These are phyloP conservation scores for Microcaecilia unicolor DNA, from an alignment of 2,797 vertebrate genomes.

Conservation along the genomic window DNA sequence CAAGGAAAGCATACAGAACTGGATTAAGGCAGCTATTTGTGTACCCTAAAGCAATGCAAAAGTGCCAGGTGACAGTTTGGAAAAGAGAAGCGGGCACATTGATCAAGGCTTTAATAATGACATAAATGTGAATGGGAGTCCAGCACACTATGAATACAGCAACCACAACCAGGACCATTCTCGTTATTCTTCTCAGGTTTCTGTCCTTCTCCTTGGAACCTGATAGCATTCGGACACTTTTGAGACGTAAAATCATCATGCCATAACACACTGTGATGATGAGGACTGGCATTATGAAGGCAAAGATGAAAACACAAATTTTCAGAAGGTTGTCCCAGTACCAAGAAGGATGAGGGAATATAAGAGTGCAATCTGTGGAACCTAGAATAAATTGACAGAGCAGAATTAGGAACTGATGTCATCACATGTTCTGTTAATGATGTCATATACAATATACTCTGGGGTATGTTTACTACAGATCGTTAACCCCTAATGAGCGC, in stretches of 20 bases:
- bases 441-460: too few relatives aligned
- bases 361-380: conserved; percentile 80
- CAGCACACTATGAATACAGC: conserved; percentile 96
- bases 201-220: conserved; percentile 97
- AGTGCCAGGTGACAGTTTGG: conserved; percentile 94
- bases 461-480: too few relatives aligned
- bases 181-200: conserved; percentile 89
- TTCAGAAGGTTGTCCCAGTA: conserved; percentile 97
- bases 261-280: conserved; percentile 96
- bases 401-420: too few relatives aligned
- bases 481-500: too few relatives aligned
- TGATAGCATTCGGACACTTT: conserved; percentile 93
- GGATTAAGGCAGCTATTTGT: conserved; percentile 95
- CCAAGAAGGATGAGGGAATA: conserved; percentile 88
- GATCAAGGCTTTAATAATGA: conserved; percentile 89
- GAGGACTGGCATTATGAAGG: conserved; percentile 95
- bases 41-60: conserved; percentile 95
- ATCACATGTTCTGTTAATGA: too few relatives aligned
- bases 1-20: conserved; percentile 93
- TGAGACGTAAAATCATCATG: conserved; percentile 93
- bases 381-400: conserved; percentile 40
- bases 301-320: conserved; percentile 98
- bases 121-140: conserved; percentile 97
- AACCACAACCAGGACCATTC: conserved; percentile 96
- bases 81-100: conserved; percentile 85